Evolutionary conservation across 1,140 invertebrate genomes (phyloP).

Genomic region (Drosophila subobscura): DNA sequence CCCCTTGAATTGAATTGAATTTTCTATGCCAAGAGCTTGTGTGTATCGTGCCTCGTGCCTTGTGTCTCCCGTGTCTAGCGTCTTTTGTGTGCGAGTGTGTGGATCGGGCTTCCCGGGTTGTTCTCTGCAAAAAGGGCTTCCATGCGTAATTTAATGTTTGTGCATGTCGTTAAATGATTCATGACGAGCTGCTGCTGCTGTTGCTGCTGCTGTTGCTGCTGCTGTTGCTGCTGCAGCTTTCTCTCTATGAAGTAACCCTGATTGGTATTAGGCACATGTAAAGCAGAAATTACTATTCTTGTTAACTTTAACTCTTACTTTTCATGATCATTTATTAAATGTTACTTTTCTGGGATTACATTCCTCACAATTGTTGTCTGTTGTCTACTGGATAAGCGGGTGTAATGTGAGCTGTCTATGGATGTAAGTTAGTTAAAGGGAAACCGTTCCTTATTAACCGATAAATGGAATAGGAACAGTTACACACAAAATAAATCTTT

Average conservation of each 20-base stretch:
- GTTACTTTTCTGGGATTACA: too few species aligned
- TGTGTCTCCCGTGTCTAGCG: neutral
- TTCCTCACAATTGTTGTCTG: too few species aligned
- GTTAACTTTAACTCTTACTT: constrained; percentile 3
- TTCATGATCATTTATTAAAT: neutral
- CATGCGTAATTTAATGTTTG: constrained; percentile 72
- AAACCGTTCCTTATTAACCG: too few species aligned
- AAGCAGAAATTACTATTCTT: constrained; percentile 7
- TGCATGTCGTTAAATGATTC: constrained; percentile 73
- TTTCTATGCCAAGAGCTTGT: constrained; percentile 60
- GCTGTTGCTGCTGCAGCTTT: constrained; percentile 1
- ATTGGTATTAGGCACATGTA: constrained; percentile 24
- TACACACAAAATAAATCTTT: too few species aligned
- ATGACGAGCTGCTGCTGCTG: constrained; percentile 25
- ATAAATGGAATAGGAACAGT: too few species aligned
- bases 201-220: neutral
- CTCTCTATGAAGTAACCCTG: constrained; percentile 30
- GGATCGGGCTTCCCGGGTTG: neutral
- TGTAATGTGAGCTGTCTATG: too few species aligned
- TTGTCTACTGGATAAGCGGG: too few species aligned
- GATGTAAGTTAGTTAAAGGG: neutral
- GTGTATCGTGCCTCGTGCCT: constrained; percentile 9
- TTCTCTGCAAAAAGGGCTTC: constrained; percentile 51
- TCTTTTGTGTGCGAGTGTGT: too few species aligned
- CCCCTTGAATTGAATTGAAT: constrained; percentile 67